A percentile compares a stretch with the other conserved stretches of the same genome.
phyloP scores from a whole-genome alignment of 2,113 vertebrate genomes.

The Psophia crepitans region DNA sequence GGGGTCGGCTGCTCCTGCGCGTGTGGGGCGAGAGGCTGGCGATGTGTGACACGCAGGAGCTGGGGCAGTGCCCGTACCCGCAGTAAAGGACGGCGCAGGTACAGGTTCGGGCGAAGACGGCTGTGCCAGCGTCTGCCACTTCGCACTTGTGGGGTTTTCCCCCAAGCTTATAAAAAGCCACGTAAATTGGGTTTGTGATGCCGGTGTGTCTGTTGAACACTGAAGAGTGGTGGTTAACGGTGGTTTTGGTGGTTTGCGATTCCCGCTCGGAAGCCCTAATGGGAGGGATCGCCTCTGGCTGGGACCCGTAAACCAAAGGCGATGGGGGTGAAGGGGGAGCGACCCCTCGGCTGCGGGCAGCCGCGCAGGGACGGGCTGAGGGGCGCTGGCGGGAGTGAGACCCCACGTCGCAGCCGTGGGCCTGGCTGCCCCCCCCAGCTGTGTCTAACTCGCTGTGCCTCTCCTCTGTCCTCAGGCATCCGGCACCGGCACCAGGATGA shows the following conservation, averaged over 20 bases:
- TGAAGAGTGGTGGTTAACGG: too few species aligned
- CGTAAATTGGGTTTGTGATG: neutral
- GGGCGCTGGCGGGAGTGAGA: fast-evolving
- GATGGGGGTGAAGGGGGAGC: fast-evolving
- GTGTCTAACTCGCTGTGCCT: fast-evolving
- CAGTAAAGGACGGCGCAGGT: neutral
- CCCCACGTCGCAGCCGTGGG: fast-evolving
- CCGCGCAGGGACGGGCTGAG: fast-evolving
- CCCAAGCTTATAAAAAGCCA: neutral
- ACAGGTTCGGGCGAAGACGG: fast-evolving
- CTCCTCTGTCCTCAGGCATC: constrained; percentile 71
- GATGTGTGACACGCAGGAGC: neutral
- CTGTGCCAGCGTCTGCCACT: neutral
- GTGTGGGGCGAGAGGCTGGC: neutral
- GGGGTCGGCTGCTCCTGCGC: neutral
- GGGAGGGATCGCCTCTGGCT: neutral
- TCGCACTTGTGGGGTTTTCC: fast-evolving
- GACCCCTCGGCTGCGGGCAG: neutral
- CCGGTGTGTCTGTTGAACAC: fast-evolving
- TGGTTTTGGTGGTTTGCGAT: neutral
- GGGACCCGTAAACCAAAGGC: neutral
- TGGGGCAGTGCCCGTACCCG: fast-evolving
- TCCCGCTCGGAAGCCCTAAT: fast-evolving
- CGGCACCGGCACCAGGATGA: constrained; percentile 88
- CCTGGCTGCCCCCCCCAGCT: fast-evolving